Conservation (phyloP, 2,888 invertebrate species). For the Morinoia aosen region DNA sequence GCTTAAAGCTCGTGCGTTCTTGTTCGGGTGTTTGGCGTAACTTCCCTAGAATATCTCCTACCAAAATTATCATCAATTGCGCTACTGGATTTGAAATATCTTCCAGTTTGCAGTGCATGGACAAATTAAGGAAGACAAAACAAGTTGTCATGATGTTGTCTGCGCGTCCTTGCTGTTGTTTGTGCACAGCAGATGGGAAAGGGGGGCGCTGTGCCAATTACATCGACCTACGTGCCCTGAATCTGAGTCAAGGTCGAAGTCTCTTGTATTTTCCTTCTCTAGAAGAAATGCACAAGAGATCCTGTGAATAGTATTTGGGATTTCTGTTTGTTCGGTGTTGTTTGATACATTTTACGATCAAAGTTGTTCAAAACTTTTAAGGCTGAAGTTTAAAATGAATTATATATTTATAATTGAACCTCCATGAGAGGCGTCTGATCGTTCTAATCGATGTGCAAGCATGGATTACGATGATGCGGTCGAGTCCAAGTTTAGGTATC, state of each 20-base stretch:
- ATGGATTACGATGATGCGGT: no score
- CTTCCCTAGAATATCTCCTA: neutral
- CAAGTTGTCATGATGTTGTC: neutral
- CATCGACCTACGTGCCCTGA: constrained; percentile 10
- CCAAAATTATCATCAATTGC: neutral
- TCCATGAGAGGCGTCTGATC: no score
- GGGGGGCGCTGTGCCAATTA: neutral
- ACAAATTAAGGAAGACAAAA: neutral
- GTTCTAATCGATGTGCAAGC: no score
- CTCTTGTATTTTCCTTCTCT: neutral
- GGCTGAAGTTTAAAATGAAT: no score
- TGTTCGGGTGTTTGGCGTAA: neutral
- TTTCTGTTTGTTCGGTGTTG: no score
- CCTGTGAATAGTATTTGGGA: no score
- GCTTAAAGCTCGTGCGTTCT: neutral
- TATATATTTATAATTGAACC: no score
- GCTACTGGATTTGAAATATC: neutral
- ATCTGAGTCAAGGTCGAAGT: neutral
- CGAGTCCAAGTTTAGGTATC: no score
- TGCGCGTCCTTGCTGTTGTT: neutral
- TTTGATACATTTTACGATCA: no score
- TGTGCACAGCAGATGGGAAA: neutral
- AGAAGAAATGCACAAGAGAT: neutral
- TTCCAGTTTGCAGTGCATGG: neutral
- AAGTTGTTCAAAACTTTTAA: no score